Percentiles rank a stretch among this genome's conserved stretches.
phyloP scores from a whole-genome alignment of 1,140 invertebrate species.

The Riptortus pedestris region DNA sequence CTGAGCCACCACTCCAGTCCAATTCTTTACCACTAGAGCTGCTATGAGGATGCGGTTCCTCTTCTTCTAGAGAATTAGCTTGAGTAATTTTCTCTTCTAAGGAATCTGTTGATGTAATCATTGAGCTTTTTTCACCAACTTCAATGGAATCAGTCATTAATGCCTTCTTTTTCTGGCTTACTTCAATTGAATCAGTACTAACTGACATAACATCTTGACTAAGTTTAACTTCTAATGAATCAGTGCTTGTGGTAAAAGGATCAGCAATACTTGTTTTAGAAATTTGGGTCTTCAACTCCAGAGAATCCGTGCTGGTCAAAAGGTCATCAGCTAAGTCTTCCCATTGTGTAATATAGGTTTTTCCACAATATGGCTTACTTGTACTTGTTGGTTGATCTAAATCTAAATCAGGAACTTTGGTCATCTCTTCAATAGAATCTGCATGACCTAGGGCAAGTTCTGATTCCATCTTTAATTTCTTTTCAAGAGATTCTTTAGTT shows the following conservation, averaged over 20 bases:
- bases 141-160: slow-evolving; percentile 43
- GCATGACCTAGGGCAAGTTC: slow-evolving; percentile 41
- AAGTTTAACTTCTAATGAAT: slow-evolving; percentile 46
- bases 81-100: slow-evolving; percentile 35
- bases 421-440: slow-evolving; percentile 42
- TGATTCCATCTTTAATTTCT: slow-evolving; percentile 34
- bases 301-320: slow-evolving; percentile 38
- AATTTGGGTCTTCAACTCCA: slow-evolving; percentile 34
- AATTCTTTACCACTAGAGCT: slow-evolving; percentile 39
- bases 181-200: slow-evolving; percentile 52
- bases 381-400: slow-evolving; percentile 36
- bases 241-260: slow-evolving; percentile 40
- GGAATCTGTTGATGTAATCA: slow-evolving; percentile 33
- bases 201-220: slow-evolving; percentile 44
- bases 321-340: slow-evolving; percentile 34
- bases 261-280: slow-evolving; percentile 24
- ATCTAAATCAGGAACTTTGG: slow-evolving; percentile 41
- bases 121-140: slow-evolving; percentile 38
- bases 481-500: slow-evolving; percentile 39
- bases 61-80: slow-evolving; percentile 43
- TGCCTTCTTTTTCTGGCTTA: slow-evolving; percentile 35
- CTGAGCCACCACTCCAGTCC: slow-evolving; percentile 38
- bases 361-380: slow-evolving; percentile 30
- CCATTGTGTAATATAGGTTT: slow-evolving; percentile 31
- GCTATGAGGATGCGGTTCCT: slow-evolving; percentile 35